These are phyloP conservation scores for Apotomis turbidana DNA, from an alignment of 2,888 invertebrate species.

Conservation along the genomic window DNA sequence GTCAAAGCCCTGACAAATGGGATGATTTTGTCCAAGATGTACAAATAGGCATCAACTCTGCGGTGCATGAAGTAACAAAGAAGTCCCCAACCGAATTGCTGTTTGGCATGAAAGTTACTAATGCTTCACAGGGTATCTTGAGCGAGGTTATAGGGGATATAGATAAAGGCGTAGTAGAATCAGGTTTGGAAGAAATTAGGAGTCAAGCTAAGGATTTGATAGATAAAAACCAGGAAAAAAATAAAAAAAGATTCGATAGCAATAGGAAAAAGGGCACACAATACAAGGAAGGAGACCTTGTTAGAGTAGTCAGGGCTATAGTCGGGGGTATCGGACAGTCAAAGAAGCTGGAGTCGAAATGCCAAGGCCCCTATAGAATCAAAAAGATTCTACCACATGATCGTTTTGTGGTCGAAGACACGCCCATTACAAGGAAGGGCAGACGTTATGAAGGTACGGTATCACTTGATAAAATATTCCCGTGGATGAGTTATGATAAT, in stretches of 20 bases:
- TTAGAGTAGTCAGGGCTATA: slow-evolving; percentile 21
- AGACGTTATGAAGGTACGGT: slow-evolving; percentile 44
- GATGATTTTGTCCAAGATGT: slow-evolving; percentile 32
- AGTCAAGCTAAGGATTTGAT: slow-evolving; percentile 33
- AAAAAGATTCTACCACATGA: too few species aligned
- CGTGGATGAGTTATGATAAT: slow-evolving; percentile 45
- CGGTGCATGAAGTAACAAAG: background rate
- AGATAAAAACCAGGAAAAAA: slow-evolving; percentile 31
- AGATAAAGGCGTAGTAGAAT: too few species aligned
- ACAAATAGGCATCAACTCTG: slow-evolving; percentile 32
- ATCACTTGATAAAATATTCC: slow-evolving; percentile 48
- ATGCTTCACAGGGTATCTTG: slow-evolving; percentile 40
- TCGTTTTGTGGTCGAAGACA: too few species aligned
- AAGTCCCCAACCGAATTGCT: background rate
- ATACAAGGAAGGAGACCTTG: slow-evolving; percentile 29
- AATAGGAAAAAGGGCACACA: slow-evolving; percentile 21
- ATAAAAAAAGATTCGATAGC: slow-evolving; percentile 34
- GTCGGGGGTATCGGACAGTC: slow-evolving; percentile 5
- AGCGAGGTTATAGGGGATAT: slow-evolving; percentile 21
- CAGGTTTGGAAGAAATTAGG: slow-evolving; percentile 28
- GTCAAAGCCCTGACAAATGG: slow-evolving; percentile 26
- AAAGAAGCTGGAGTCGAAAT: slow-evolving; percentile 31
- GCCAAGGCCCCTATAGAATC: too few species aligned
- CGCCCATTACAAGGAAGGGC: slow-evolving; percentile 43
- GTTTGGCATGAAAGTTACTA: slow-evolving; percentile 13